A percentile compares a stretch with the other conserved stretches of the same genome.
Evolutionary conservation across 2,888 invertebrate species (phyloP).

Genomic region (Boloria euphrosyne): DNA sequence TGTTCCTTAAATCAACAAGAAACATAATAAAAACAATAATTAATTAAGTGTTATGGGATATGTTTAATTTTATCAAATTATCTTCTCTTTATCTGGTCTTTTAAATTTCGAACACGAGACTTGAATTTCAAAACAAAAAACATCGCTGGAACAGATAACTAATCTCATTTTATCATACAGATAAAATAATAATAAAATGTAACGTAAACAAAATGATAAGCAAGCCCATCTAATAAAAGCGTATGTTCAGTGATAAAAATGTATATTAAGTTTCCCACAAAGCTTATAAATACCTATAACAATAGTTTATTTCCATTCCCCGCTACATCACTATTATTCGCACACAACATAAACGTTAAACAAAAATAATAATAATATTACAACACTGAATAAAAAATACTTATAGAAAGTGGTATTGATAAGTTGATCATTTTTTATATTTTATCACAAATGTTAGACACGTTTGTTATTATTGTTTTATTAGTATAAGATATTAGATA

Average conservation of each 20-base stretch:
- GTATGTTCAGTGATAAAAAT: slow-evolving; percentile 20
- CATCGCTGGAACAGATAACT: background rate
- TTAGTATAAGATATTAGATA: too few species aligned
- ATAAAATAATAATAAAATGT: background rate
- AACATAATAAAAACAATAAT: slow-evolving; percentile 11
- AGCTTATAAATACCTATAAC: slow-evolving; percentile 47
- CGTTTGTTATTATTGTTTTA: too few species aligned
- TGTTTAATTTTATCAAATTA: too few species aligned
- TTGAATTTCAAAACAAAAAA: too few species aligned
- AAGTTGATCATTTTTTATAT: background rate
- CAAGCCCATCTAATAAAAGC: slow-evolving; percentile 17
- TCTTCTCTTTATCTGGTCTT: too few species aligned
- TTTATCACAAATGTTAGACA: too few species aligned
- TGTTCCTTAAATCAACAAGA: background rate
- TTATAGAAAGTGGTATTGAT: slow-evolving; percentile 10
- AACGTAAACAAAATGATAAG: background rate
- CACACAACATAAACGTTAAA: slow-evolving; percentile 20
- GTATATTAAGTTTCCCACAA: slow-evolving; percentile 34
- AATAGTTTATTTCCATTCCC: slow-evolving; percentile 26
- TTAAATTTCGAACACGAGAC: too few species aligned
- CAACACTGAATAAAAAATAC: slow-evolving; percentile 19
- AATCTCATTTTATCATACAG: background rate
- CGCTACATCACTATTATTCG: slow-evolving; percentile 5
- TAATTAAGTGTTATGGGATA: background rate
- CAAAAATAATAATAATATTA: slow-evolving; percentile 22